phyloP scores from a whole-genome alignment of 2,888 invertebrate species.

The Hedychridium roseum region DNA sequence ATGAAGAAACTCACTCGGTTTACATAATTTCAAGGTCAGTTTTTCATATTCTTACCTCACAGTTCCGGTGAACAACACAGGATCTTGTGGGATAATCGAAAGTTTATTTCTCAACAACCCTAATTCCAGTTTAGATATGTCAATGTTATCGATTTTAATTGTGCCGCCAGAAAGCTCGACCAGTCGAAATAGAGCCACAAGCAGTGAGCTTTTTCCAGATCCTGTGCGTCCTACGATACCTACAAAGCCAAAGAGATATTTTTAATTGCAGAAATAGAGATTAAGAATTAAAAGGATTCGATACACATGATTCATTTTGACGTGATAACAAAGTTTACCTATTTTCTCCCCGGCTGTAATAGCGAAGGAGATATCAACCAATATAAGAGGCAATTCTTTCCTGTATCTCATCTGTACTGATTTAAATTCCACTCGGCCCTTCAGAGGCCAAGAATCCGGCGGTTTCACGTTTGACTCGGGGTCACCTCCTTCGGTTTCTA shows the following conservation, averaged over 20 bases:
- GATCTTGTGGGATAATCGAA: conserved; percentile 71
- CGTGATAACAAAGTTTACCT: conserved; percentile 54
- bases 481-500: conserved; percentile 39
- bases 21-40: neutral
- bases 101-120: conserved; percentile 65
- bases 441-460: conserved; percentile 65
- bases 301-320: neutral
- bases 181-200: conserved; percentile 69
- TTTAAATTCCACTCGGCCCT: conserved; percentile 66
- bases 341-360: conserved; percentile 69
- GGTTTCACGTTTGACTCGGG: conserved; percentile 33
- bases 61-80: conserved; percentile 70
- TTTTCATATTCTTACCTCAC: conserved; percentile 60
- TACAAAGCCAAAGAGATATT: no score
- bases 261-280: no score
- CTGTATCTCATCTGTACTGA: conserved; percentile 66
- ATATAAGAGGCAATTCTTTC: conserved; percentile 62
- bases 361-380: conserved; percentile 67
- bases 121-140: conserved; percentile 58
- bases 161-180: conserved; percentile 67
- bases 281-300: no score
- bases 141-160: conserved; percentile 67
- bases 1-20: neutral
- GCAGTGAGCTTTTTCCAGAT: conserved; percentile 69
- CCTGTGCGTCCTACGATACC: conserved; percentile 66